Percentiles rank a stretch among this genome's conserved stretches.
Evolutionary conservation across 1,140 invertebrate genomes (phyloP).

Genomic region (Drosophila carrolli): DNA sequence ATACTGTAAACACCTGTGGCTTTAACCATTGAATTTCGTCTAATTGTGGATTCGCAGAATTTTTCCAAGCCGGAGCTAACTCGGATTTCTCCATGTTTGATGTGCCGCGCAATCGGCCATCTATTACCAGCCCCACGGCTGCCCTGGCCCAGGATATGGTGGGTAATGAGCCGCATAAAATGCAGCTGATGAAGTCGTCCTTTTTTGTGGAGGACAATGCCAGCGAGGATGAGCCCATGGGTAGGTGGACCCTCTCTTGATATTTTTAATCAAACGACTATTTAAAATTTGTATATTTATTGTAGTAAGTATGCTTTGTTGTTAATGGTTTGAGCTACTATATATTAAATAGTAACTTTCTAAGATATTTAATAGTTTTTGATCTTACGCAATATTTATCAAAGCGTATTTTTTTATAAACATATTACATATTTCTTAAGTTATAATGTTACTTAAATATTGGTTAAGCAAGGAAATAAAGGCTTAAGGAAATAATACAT

Average conservation of each 20-base stretch:
- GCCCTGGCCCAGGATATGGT: constrained; percentile 86
- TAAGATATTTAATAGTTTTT: neutral
- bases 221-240: constrained; percentile 52
- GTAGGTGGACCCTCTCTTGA: constrained; percentile 10
- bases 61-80: constrained; percentile 64
- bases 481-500: neutral
- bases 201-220: constrained; percentile 85
- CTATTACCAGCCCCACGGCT: constrained; percentile 85
- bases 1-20: neutral
- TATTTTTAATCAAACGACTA: too few species aligned
- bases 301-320: neutral
- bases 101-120: constrained; percentile 18
- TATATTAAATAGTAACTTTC: neutral
- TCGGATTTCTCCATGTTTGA: constrained; percentile 73
- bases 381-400: neutral
- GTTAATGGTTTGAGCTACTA: neutral
- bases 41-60: constrained; percentile 40
- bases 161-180: constrained; percentile 88
- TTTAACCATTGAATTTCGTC: neutral
- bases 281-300: neutral
- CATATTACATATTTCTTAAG: neutral
- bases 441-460: too few species aligned
- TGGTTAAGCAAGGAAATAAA: too few species aligned
- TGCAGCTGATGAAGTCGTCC: constrained; percentile 95
- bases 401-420: neutral